Evolutionary conservation across 2,888 invertebrate genomes (phyloP).

Genomic region (Clostera curtula): DNA sequence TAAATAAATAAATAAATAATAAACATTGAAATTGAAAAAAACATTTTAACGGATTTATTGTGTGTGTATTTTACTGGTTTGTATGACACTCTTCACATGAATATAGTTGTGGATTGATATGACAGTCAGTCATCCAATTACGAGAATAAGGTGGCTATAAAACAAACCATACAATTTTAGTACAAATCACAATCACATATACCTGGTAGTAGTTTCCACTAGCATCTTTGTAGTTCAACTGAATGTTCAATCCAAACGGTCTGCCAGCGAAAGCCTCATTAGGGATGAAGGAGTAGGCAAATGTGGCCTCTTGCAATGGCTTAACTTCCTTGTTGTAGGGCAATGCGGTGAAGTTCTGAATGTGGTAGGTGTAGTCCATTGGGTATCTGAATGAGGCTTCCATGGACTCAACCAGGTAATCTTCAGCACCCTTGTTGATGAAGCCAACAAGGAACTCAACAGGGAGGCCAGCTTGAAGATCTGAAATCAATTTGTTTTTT

Average conservation of each 20-base stretch:
- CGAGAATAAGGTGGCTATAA: too few relatives aligned
- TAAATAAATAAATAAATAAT: too few relatives aligned
- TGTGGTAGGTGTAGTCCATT: slow-evolving; percentile 98
- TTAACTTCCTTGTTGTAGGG: slow-evolving; percentile 91
- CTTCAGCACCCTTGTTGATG: slow-evolving; percentile 93
- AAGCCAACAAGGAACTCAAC: slow-evolving; percentile 98
- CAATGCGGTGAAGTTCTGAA: slow-evolving; percentile 97
- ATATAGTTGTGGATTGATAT: too few relatives aligned
- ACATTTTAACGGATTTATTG: too few relatives aligned
- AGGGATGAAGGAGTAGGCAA: slow-evolving; percentile 95
- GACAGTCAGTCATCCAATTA: too few relatives aligned
- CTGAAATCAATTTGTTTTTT: too few relatives aligned
- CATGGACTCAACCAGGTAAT: slow-evolving; percentile 93
- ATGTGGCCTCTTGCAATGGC: slow-evolving; percentile 93
- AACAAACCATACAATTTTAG: too few relatives aligned
- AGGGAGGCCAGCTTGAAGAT: slow-evolving; percentile 92
- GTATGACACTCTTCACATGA: too few relatives aligned
- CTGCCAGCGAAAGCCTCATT: slow-evolving; percentile 97
- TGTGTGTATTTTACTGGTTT: too few relatives aligned
- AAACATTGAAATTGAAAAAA: too few relatives aligned
- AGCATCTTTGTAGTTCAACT: slow-evolving; percentile 90
- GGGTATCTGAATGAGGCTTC: slow-evolving; percentile 99
- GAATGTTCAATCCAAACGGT: slow-evolving; percentile 96
- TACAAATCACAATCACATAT: too few relatives aligned
- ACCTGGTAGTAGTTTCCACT: slow-evolving; percentile 77